Evolutionary conservation across 2,888 invertebrate species (phyloP).

Genomic region (Andrena minutula): DNA sequence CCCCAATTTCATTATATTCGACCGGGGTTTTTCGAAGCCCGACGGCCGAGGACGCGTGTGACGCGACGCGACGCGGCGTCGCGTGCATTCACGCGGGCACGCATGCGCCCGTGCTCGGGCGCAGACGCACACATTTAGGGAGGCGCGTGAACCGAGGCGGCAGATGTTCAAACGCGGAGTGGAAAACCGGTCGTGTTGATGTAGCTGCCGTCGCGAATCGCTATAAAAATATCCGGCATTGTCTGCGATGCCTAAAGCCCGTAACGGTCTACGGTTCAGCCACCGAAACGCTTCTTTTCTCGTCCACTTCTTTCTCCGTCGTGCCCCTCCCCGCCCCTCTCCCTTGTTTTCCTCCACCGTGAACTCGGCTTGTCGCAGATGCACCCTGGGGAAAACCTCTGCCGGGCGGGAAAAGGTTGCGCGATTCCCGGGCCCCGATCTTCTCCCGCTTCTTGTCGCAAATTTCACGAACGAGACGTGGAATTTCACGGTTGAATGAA

Average conservation of each 20-base stretch:
- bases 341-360: not conserved
- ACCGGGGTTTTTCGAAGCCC: not conserved
- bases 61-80: not conserved
- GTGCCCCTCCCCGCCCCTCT: not conserved
- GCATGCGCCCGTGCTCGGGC: not conserved
- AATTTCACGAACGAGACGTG: not conserved
- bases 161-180: constrained; percentile 82
- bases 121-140: not conserved
- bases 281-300: constrained; percentile 65
- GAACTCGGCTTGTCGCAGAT: constrained; percentile 32
- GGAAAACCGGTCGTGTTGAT: constrained; percentile 85
- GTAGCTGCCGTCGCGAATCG: constrained; percentile 85
- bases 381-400: constrained; percentile 25
- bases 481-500: not conserved
- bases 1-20: constrained; percentile 31
- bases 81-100: constrained; percentile 6
- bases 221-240: constrained; percentile 85
- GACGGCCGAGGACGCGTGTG: constrained; percentile 25
- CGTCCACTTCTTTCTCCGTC: constrained; percentile 7
- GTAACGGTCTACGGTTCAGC: constrained; percentile 74
- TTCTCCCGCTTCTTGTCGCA: not conserved
- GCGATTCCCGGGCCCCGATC: not conserved
- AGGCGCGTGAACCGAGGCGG: constrained; percentile 73
- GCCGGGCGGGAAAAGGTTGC: constrained; percentile 9
- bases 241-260: constrained; percentile 77